Percentiles rank a stretch among this genome's conserved stretches.
phyloP scores from a whole-genome alignment of 92 coral and sea anemone species.

The Parazoanthus atlanticus region DNA sequence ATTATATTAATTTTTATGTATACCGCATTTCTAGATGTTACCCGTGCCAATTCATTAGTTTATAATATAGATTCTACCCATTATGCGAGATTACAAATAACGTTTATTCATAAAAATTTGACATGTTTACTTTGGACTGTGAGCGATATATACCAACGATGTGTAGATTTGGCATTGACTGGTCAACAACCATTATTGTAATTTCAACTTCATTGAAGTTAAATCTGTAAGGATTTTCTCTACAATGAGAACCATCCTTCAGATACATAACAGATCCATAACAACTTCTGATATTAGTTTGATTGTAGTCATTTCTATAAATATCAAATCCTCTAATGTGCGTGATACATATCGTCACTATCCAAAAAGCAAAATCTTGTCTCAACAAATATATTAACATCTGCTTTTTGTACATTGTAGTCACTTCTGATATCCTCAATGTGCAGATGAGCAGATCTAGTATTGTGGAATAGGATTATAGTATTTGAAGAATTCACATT shows the following conservation, averaged over 20 bases:
- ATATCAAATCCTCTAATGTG: slow-evolving; percentile 37
- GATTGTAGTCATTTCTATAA: slow-evolving; percentile 56
- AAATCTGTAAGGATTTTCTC: slow-evolving; percentile 44
- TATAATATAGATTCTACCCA: no score
- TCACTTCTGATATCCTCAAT: slow-evolving; percentile 62
- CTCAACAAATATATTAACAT: slow-evolving; percentile 26
- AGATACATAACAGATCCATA: slow-evolving; percentile 32
- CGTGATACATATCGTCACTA: slow-evolving; percentile 39
- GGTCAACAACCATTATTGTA: slow-evolving; percentile 35
- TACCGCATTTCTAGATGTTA: no score
- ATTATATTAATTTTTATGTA: no score
- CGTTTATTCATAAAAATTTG: no score
- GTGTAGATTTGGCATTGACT: slow-evolving; percentile 57
- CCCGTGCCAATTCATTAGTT: no score
- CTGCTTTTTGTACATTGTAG: slow-evolving; percentile 48
- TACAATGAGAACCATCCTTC: slow-evolving; percentile 10
- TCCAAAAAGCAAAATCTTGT: slow-evolving; percentile 49
- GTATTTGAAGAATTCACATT: not conserved
- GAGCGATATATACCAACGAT: slow-evolving; percentile 69
- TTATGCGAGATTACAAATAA: no score
- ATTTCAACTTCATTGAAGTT: slow-evolving; percentile 58
- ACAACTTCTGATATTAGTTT: slow-evolving; percentile 32
- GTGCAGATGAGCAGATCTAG: slow-evolving; percentile 39
- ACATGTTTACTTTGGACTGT: slow-evolving; percentile 27
- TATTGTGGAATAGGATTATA: not conserved